These are phyloP conservation scores for Heteractis magnifica DNA, from an alignment of 92 coral and sea anemone species.

Conservation along the genomic window DNA sequence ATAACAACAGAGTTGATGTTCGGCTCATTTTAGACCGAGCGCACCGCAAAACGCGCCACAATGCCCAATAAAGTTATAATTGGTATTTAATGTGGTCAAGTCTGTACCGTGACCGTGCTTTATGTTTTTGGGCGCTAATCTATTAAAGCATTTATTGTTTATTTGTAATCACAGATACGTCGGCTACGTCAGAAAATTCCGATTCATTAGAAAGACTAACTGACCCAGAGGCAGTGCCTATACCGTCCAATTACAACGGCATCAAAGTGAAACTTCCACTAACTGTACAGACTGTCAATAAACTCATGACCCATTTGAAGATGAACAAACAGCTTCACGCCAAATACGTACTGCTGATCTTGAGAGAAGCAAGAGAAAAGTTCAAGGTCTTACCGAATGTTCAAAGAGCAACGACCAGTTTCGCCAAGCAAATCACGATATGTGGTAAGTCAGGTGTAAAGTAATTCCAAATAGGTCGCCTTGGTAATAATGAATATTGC, in stretches of 20 bases:
- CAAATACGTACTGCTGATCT: constrained; percentile 76
- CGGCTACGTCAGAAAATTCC: constrained; percentile 4
- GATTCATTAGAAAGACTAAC: constrained; percentile 57
- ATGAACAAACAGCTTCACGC: constrained; percentile 77
- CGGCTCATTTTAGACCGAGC: no score
- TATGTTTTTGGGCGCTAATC: no score
- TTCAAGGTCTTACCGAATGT: constrained; percentile 76
- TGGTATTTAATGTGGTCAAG: not conserved
- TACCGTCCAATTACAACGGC: constrained; percentile 69
- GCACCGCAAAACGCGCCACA: no score
- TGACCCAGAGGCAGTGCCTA: constrained; percentile 73
- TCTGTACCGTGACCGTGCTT: no score
- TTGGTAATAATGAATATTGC: no score
- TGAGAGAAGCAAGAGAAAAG: constrained; percentile 78
- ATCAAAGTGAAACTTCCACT: constrained; percentile 75
- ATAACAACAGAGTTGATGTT: no score
- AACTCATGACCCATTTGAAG: constrained; percentile 70
- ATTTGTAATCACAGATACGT: constrained; percentile 25
- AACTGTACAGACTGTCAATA: constrained; percentile 55
- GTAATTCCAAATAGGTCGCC: not conserved
- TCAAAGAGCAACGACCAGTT: constrained; percentile 73
- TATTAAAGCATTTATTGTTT: not conserved
- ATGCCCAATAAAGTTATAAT: no score
- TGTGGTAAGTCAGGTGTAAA: constrained; percentile 67
- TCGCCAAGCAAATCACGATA: constrained; percentile 86